Evolutionary conservation across 2,797 vertebrate species (phyloP), one percentile per base, ranked within the genome.

Genomic region (Rhincodon typus): DNA sequence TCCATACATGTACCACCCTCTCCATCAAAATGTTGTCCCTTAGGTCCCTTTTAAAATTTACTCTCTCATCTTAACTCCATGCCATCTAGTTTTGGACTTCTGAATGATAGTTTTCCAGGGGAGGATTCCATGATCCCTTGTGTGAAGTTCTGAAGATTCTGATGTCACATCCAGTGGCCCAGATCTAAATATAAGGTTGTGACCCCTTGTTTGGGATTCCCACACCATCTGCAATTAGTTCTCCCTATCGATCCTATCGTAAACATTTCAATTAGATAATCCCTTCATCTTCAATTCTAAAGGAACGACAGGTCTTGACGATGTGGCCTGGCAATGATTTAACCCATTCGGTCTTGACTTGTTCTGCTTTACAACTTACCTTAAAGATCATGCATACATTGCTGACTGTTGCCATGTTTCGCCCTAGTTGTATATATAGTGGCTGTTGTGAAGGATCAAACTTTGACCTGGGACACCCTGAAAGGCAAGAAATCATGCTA

Each of bases 361-460:
- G 17, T n/a, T 38, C 17, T 93, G n/a, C 23, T 66, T 27, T 2
- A 34, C 21, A 30, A 8, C 5, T 23, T 25, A 21, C 21, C 57
- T 66, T 38, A n/a, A 66, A 38, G 19, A 38, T 72, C 23, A 46
- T 25, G 46, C 30, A 46, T 50, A 7, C 19, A 50, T 50, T 72
- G 23, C 42, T 91, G 38, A 84, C 34, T n/a, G 88, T 19, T 30
- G 57, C 66, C 21, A 25, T 94, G 42, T 74, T 94, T 50, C 46
- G 7, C 27, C 34, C n/a, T 87, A 96, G 95, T 42, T 88, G 74
- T 53, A 21, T 96, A 96, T 21, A 91, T 91, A 34, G 95, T 95
- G 69, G 95, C 90, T n/a, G 21, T 96, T 10, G 95, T 95, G 19
- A 91, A 94, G 46, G 38, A 96, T 23, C 30, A 25, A 42, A 95